A percentile compares a stretch with the other conserved stretches of the same genome.
Evolutionary conservation across 2,113 vertebrate species (phyloP).

Genomic region (Pluvialis apricaria): DNA sequence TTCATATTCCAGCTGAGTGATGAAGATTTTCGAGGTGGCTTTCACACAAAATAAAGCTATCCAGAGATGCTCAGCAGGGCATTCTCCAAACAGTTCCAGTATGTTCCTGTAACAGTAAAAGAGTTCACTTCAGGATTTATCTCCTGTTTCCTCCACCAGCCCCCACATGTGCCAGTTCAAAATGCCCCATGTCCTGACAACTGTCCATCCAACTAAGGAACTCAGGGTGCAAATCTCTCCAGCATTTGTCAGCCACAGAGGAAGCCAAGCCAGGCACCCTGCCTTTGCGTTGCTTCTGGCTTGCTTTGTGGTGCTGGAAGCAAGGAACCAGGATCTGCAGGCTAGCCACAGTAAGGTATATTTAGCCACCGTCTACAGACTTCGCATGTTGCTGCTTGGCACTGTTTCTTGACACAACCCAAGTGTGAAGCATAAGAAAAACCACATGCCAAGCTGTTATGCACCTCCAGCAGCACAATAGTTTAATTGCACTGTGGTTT

Average conservation of each 20-base stretch:
- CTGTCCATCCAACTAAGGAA: neutral
- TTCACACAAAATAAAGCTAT: neutral
- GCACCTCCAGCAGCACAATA: constrained; percentile 42
- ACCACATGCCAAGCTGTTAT: constrained; percentile 51
- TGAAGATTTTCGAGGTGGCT: neutral
- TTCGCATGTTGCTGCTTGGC: neutral
- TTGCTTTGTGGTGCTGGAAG: neutral
- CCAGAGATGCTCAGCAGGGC: neutral
- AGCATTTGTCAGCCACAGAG: neutral
- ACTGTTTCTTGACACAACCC: constrained; percentile 1
- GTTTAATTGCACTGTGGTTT: constrained; percentile 65
- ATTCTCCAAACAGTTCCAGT: neutral
- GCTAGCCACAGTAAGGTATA: neutral
- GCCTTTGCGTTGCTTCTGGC: neutral
- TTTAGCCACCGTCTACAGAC: neutral
- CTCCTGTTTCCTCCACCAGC: neutral
- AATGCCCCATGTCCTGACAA: neutral
- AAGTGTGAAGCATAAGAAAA: constrained; percentile 51
- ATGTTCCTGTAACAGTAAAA: neutral
- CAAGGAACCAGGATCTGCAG: neutral
- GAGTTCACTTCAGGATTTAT: neutral
- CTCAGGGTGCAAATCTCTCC: neutral
- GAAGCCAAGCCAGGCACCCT: neutral
- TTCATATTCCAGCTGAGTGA: neutral
- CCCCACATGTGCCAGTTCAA: neutral